A percentile compares a stretch with the other conserved stretches of the same genome.
phyloP scores from a whole-genome alignment of 2,888 invertebrate species.

The Tipula helvola region DNA sequence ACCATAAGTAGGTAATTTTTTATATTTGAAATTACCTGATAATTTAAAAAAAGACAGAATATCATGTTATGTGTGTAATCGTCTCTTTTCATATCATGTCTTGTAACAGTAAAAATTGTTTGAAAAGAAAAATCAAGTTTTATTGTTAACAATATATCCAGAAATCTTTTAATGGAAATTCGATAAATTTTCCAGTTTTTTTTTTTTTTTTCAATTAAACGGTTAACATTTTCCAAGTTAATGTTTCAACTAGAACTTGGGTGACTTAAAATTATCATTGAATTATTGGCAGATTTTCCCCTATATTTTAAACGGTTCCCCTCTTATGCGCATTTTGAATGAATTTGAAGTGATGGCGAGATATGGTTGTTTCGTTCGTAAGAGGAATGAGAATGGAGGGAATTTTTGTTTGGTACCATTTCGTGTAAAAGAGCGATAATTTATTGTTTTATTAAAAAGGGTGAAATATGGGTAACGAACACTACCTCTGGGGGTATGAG shows the following conservation, averaged over 20 bases:
- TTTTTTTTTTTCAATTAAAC: not conserved
- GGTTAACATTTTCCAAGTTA: not conserved
- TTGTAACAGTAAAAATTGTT: not conserved
- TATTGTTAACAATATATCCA: not conserved
- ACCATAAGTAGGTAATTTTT: not conserved
- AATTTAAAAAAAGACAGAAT: not conserved
- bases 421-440: not conserved
- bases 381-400: not conserved
- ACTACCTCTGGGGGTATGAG: not conserved
- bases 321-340: not conserved
- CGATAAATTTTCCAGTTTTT: not conserved
- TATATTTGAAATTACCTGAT: not conserved
- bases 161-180: not conserved
- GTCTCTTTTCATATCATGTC: not conserved
- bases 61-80: not conserved
- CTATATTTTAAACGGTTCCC: not conserved
- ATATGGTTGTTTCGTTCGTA: not conserved
- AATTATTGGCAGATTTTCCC: not conserved
- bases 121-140: not conserved
- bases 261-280: not conserved
- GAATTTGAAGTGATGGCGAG: not conserved
- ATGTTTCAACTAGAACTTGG: not conserved
- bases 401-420: not conserved
- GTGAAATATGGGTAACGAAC: not conserved
- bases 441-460: not conserved